Evolutionary conservation across 2,888 invertebrate genomes (phyloP).

Genomic region (Epirrhoe tristata): DNA sequence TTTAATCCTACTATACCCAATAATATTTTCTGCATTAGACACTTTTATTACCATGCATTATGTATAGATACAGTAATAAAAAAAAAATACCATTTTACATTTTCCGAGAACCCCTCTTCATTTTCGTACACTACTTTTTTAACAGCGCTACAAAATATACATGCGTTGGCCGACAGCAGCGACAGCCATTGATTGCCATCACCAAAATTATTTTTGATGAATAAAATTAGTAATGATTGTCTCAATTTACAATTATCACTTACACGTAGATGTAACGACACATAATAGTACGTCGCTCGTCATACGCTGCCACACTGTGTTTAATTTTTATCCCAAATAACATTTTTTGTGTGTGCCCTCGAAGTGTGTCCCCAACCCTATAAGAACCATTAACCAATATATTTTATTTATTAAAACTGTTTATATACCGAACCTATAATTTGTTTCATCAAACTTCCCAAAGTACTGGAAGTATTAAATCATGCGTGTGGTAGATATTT

Average conservation of each 20-base stretch:
- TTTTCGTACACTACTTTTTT: not conserved
- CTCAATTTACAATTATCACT: slow-evolving; percentile 12
- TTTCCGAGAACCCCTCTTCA: not conserved
- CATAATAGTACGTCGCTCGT: slow-evolving; percentile 72
- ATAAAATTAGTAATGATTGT: not conserved
- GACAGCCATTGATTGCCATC: not conserved
- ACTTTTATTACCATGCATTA: not conserved
- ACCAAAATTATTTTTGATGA: not conserved
- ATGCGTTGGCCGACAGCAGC: not conserved
- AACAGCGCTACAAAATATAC: not conserved
- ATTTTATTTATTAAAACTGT: slow-evolving; percentile 32
- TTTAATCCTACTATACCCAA: slow-evolving; percentile 7
- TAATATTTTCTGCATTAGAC: slow-evolving; percentile 10
- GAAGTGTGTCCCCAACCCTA: slow-evolving; percentile 54
- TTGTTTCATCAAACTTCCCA: slow-evolving; percentile 61
- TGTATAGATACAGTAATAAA: not conserved
- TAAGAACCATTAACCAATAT: slow-evolving; percentile 43
- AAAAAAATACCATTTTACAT: not conserved
- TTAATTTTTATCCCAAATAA: slow-evolving; percentile 69
- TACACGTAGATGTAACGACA: slow-evolving; percentile 38
- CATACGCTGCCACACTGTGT: slow-evolving; percentile 82
- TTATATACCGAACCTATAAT: slow-evolving; percentile 26
- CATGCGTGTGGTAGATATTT: slow-evolving; percentile 40
- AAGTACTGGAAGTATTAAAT: slow-evolving; percentile 61
- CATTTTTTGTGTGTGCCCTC: slow-evolving; percentile 58